Evolutionary conservation across 2,113 vertebrate species (phyloP), one percentile per base, ranked within the genome.

Genomic region (Mionectes macconnelli): DNA sequence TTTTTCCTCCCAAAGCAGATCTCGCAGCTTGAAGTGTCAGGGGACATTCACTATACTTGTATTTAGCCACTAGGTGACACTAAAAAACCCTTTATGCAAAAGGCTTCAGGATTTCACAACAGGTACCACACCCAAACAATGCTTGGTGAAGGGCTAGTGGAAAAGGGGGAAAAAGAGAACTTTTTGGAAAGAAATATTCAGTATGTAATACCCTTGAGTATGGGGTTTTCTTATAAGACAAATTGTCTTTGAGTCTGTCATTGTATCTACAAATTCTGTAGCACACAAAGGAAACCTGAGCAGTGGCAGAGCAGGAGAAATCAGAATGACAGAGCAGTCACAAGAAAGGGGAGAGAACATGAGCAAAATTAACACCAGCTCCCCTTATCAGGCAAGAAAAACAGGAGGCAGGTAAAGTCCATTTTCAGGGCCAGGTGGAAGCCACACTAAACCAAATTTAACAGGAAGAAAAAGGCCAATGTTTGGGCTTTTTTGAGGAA

Each of bases 51-150:
- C 24, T 2, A 15, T 55, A 27, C 30, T 77, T 42, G 31, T 3
- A 8, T 56, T 89, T 79, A 80, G 63, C 96, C 96, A 95, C 96
- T 96, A 96, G 92, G 67, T 93, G 96, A 27, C 96, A 87, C 91
- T 82, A 85, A 55, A 91, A 84, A 93, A 72, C 94, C 13, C 62
- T 92, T 87, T 85, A 91, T 93, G 60, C 62, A 12, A 76, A 62
- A 68, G 23, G 10, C 37, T 56, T 30, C 12, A 3, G 11, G 50
- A 10, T 70, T 76, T 57, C 80, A 62, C 68, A 50, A 50, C 52
- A 60, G 28, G 25, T 67, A 55, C 94, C 90, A 73, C 96, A 79
- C 93, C 84, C 80, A 84, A 89, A 45, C 15, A 66, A 52, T 4
- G 9, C 39, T 25, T 19, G 50, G 44, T 74, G 27, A 82, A 80